Percentiles rank a stretch among this genome's conserved stretches.
Evolutionary conservation across 2,113 vertebrate species (phyloP).

Genomic region (Paralichthys olivaceus): DNA sequence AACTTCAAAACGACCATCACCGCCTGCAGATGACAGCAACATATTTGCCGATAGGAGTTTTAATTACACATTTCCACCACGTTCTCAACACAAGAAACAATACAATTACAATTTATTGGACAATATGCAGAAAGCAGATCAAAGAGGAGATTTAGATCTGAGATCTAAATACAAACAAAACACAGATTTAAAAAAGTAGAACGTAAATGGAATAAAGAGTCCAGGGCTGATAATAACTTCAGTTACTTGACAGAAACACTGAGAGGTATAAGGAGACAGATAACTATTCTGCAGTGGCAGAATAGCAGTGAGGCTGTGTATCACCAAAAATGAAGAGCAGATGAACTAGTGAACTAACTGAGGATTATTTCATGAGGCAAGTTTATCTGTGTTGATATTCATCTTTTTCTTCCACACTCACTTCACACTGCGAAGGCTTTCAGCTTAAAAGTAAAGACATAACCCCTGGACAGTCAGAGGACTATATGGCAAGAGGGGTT

Average conservation of each 20-base stretch:
- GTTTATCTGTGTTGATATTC: background rate
- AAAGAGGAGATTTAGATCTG: background rate
- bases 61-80: background rate
- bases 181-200: background rate
- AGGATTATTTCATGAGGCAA: too few relatives aligned
- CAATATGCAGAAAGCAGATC: background rate
- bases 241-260: background rate
- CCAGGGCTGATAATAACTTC: background rate
- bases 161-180: background rate
- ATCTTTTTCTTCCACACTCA: background rate
- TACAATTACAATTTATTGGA: background rate
- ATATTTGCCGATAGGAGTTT: background rate
- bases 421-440: background rate
- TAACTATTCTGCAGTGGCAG: background rate
- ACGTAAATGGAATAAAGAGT: background rate
- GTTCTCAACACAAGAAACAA: background rate
- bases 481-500: background rate
- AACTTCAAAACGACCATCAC: slow-evolving; percentile 88
- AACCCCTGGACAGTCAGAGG: background rate
- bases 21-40: slow-evolving; percentile 75
- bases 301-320: background rate
- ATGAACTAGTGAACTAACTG: background rate
- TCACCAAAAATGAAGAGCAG: background rate
- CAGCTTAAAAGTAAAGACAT: slow-evolving; percentile 1
- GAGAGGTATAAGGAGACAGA: background rate